Evolutionary conservation across 2,797 vertebrate species (phyloP).

Genomic region (Masticophis lateralis): DNA sequence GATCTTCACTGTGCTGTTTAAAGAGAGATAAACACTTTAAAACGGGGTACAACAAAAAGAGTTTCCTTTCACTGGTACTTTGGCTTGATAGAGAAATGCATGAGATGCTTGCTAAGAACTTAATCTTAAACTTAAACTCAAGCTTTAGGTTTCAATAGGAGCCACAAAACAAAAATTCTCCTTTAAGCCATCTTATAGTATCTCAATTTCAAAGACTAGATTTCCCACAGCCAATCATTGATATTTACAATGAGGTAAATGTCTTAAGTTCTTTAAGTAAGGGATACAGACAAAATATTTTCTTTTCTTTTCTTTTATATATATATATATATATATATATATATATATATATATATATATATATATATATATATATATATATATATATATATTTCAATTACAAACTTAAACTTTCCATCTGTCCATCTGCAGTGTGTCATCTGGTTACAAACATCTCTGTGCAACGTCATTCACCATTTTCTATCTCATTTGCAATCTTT

Average conservation of each 20-base stretch:
- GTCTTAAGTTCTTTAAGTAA: background rate
- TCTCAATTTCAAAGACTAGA: background rate
- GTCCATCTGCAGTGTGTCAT: too few relatives aligned
- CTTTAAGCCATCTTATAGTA: background rate
- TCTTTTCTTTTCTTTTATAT: background rate
- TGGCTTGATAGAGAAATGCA: background rate
- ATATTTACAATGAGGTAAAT: background rate
- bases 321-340: too few relatives aligned
- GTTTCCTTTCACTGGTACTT: background rate
- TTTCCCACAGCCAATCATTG: background rate
- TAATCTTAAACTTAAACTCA: background rate
- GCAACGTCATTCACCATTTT: too few relatives aligned
- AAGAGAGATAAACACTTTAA: background rate
- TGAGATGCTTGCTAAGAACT: background rate
- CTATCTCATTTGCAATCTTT: too few relatives aligned
- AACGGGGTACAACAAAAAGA: background rate
- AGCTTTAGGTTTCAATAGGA: background rate
- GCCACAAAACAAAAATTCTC: background rate
- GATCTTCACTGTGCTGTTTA: background rate
- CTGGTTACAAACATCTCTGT: too few relatives aligned
- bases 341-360: too few relatives aligned
- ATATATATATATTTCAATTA: too few relatives aligned
- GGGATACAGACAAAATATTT: background rate
- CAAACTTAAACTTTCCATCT: too few relatives aligned
- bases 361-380: too few relatives aligned